Evolutionary conservation across 2,113 vertebrate species (phyloP), one percentile per base, ranked within the genome.

Genomic region (Zapornia atra): DNA sequence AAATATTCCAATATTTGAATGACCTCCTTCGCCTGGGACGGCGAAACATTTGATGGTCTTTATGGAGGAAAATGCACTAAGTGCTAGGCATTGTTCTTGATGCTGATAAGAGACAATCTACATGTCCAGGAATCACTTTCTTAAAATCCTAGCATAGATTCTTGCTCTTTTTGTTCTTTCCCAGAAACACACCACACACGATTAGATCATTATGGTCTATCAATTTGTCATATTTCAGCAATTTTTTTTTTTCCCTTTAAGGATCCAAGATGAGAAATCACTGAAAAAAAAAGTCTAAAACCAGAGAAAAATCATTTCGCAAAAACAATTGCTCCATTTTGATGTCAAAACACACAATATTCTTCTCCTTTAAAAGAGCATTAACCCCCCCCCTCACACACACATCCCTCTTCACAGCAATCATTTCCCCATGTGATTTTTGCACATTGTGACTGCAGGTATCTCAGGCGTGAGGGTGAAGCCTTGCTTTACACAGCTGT

Each of bases 331-430:
- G 88, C 82, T 94, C 90, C 64, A 90, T 95, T 97, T 97, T 59
- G 66, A 44, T 97, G 97, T 97, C 97, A 97, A 97, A 97, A 97
- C 92, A 97, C 84, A 84, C 80, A 95, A 66, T 57, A 93, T 96
- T 92, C 64, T 34, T 66, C 89, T 93, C 72, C 77, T 48, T 9
- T 57, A 50, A 73, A 96, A 87, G 80, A 91, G 46, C 5, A 2
- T 73, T 82, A 65, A 18, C 44, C 44, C 44, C 44, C 16, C 16
- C 42, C 17, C 44, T 9, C 44, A 46, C 44, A 46, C 44, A 46
- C 44, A 46, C 44, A 46, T 56, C 79, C 50, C 63, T 31, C 70
- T 82, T 66, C 18, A 56, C 86, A 94, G 88, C 79, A 92, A 68
- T 68, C 57, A 56, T 33, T 82, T 48, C 71, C 44, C 53, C 9